Percentiles rank a stretch among this genome's conserved stretches.
phyloP scores from a whole-genome alignment of 1,140 invertebrate genomes.

The Polyergus mexicanus region DNA sequence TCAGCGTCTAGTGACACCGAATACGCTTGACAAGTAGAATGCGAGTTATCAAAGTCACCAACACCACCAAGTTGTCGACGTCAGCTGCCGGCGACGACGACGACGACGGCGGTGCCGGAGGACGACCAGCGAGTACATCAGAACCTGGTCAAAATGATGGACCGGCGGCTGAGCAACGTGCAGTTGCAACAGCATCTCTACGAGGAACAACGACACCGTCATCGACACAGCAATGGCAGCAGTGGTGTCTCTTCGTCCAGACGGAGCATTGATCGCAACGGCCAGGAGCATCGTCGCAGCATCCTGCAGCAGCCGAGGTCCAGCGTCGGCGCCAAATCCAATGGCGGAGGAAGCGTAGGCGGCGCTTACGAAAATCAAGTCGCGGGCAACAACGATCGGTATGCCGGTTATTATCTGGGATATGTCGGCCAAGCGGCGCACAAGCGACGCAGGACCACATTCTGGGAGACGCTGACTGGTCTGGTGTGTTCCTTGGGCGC shows the following conservation, averaged over 20 bases:
- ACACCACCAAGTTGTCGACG: conserved; percentile 47
- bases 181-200: conserved; percentile 74
- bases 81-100: conserved; percentile 45
- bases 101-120: conserved; percentile 60
- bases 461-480: conserved; percentile 85
- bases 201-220: conserved; percentile 56
- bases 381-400: conserved; percentile 63
- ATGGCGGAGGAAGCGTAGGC: conserved; percentile 49
- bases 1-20: conserved; percentile 91
- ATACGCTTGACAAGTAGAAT: conserved; percentile 89
- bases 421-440: conserved; percentile 71
- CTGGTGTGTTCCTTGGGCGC: conserved; percentile 86
- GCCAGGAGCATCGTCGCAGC: conserved; percentile 61
- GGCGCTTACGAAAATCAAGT: conserved; percentile 52
- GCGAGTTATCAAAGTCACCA: conserved; percentile 48
- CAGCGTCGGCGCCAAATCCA: conserved; percentile 55
- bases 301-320: conserved; percentile 79
- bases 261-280: conserved; percentile 61
- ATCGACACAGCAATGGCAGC: conserved; percentile 60
- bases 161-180: conserved; percentile 82
- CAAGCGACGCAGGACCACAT: conserved; percentile 78
- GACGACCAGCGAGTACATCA: conserved; percentile 79
- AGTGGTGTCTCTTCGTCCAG: conserved; percentile 68
- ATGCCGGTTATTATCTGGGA: conserved; percentile 68
- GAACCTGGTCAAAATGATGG: conserved; percentile 81